phyloP scores from a whole-genome alignment of 2,113 vertebrate genomes.

The Anguilla japonica region DNA sequence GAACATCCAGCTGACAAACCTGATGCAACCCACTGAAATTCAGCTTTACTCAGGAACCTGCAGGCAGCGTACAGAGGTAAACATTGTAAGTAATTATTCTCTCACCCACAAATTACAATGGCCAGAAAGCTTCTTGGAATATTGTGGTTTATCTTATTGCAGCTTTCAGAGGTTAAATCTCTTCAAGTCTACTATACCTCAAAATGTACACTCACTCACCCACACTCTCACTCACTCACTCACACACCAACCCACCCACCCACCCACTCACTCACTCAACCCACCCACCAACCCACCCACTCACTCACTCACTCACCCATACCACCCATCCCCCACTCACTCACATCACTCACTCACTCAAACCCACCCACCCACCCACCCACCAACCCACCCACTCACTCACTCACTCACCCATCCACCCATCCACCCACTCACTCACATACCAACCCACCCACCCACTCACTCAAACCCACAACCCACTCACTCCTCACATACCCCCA shows the following conservation, averaged over 20 bases:
- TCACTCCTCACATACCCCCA: background rate
- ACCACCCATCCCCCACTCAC: too few relatives aligned
- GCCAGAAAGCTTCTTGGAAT: background rate
- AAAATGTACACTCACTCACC: background rate
- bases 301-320: too few relatives aligned
- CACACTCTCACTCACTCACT: background rate
- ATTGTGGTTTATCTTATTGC: background rate
- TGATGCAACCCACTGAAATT: conserved; percentile 18
- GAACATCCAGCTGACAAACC: background rate
- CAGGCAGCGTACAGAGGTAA: background rate
- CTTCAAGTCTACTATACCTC: background rate
- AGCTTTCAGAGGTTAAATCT: background rate
- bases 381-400: too few relatives aligned
- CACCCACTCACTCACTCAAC: background rate
- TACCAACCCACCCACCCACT: too few relatives aligned
- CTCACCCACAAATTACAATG: background rate
- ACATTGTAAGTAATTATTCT: background rate
- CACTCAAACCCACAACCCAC: background rate
- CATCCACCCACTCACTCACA: too few relatives aligned
- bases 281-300: background rate
- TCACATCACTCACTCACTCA: too few relatives aligned
- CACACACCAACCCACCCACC: background rate
- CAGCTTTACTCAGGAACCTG: background rate
- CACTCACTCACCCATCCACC: too few relatives aligned
- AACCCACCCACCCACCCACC: too few relatives aligned